Base-by-base conservation (phyloP, 1,140 invertebrate genomes). In the Rhagoletis zephyria region DNA sequence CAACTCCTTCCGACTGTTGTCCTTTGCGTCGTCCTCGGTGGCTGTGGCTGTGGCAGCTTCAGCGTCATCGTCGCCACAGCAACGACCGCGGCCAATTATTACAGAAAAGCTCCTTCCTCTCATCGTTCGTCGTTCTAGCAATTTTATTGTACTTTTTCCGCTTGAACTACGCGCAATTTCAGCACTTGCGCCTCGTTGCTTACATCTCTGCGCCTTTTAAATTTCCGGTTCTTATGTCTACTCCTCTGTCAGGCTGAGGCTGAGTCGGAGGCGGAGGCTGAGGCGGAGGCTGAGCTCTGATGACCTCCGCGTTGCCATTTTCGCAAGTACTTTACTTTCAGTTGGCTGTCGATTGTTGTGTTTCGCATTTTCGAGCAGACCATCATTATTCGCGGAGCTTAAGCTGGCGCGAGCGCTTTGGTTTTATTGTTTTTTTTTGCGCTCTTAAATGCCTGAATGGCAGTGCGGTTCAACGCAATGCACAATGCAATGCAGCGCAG, bases 101-200 rank as follows among this genome's bases (percentile, higher is more conserved):
- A 59, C 3, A 81, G 6, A 56, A 56, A 81, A 81, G 74, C n/a
- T 12, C 74, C 74, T 9, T n/a, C 51, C 51, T 56, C 51, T 10
- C 10, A 1, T 56, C 48, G n/a, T 56, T 16, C 74, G 12, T 56
- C 7, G 16, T n/a, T 30, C 30, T 70, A 56, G 7, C 45, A 81
- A 81, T 81, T 81, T 81, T 81, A 81, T 56, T 81, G 74, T 81
- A 56, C 74, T 81, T 81, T 81, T 81, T 42, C 74, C 48, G 48
- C 74, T 59, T 81, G 16, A 81, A 81, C n/a, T 81, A 48, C 48
- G 59, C 19, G 45, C 48, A 19, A 81, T 81, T 56, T 81, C 74
- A 81, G 56, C 48, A 81, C 74, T 19, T 1, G 16, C 48, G 45
- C 4, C 42, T 77, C 16, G 74, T 2, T 30, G 48, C 16, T 16